Evolutionary conservation across 2,113 vertebrate genomes (phyloP), one percentile per base, ranked within the genome.

Genomic region (Ploceus nigricollis): DNA sequence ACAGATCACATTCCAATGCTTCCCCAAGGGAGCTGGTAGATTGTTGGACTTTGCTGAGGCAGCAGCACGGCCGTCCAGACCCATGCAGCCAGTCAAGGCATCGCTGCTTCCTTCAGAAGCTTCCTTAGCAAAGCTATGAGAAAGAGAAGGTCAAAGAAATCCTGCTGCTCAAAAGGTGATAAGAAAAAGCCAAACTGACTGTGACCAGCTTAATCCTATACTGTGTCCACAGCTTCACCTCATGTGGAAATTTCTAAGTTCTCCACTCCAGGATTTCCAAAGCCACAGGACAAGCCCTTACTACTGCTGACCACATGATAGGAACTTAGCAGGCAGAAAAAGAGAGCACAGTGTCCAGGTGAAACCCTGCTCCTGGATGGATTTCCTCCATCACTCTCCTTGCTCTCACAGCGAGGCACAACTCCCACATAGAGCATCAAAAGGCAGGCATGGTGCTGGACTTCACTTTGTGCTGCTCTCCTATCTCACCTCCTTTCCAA

Each of bases 221-320:
- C 2, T 45, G 17, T 39, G 14, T 27, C 44, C 64, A 54, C 37
- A 89, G 68, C n/a, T 79, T 70, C 24, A 65, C 3, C 24, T 20
- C 7, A 42, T 0, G 0, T 11, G 18, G 17, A 64, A 72, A 40
- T 81, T 58, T 50, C 15, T 18, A 44, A 58, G 17, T 63, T 76
- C 27, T 58, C 35, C 20, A 13, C 28, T 75, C 42, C n/a, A 76
- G 53, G 44, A 22, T 80, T 91, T 80, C 39, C 63, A 89, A 88
- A 82, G 37, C 25, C 76, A 45, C 4, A 4, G 44, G 47, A 35
- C 28, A 76, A 79, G 30, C 10, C 2, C 1, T 76, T 60, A 51
- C 0, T 9, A 39, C 33, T n/a, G 23, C 39, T 53, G 37, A 71
- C 20, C 28, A 44, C 28, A 42, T 0, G 1, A 15, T 0, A 57